Evolutionary conservation across 2,888 invertebrate genomes (phyloP).

Genomic region (Odontothrips loti): DNA sequence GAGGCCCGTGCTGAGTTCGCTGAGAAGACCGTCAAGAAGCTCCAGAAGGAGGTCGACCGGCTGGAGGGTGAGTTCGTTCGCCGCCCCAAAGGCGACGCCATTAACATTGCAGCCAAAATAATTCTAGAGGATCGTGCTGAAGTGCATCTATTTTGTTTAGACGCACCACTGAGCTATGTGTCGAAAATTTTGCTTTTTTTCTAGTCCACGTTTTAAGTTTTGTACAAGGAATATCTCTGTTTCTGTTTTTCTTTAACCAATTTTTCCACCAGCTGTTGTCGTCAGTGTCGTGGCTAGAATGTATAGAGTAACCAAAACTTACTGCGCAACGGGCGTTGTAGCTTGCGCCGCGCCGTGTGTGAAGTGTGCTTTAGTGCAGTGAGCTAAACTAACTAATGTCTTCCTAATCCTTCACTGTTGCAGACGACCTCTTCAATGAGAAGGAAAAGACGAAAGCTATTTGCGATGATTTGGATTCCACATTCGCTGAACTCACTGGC

Average conservation of each 20-base stretch:
- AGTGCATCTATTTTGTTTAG: neutral
- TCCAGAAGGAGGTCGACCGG: constrained; percentile 99
- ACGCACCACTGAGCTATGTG: neutral
- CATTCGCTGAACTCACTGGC: constrained; percentile 60
- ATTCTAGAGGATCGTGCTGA: too few relatives aligned
- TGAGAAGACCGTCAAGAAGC: constrained; percentile 99
- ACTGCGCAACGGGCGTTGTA: neutral
- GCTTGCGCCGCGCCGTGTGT: neutral
- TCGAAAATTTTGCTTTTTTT: neutral
- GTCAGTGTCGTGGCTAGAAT: neutral
- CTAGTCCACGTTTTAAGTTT: neutral
- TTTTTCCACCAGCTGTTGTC: neutral
- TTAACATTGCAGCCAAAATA: constrained; percentile 22
- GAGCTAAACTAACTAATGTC: constrained; percentile 23
- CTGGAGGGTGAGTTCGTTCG: constrained; percentile 79
- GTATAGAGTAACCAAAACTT: neutral
- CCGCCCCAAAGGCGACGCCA: neutral
- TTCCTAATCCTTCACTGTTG: constrained; percentile 45
- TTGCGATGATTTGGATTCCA: constrained; percentile 69
- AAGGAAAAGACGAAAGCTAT: constrained; percentile 78
- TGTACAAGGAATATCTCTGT: neutral
- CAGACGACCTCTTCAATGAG: constrained; percentile 76
- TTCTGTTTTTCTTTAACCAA: neutral
- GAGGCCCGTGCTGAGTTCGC: constrained; percentile 99
- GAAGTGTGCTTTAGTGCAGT: neutral